A percentile compares a stretch with the other conserved stretches of the same genome.
phyloP scores from a whole-genome alignment of 2,797 vertebrate genomes.

The Sylvia borin region DNA sequence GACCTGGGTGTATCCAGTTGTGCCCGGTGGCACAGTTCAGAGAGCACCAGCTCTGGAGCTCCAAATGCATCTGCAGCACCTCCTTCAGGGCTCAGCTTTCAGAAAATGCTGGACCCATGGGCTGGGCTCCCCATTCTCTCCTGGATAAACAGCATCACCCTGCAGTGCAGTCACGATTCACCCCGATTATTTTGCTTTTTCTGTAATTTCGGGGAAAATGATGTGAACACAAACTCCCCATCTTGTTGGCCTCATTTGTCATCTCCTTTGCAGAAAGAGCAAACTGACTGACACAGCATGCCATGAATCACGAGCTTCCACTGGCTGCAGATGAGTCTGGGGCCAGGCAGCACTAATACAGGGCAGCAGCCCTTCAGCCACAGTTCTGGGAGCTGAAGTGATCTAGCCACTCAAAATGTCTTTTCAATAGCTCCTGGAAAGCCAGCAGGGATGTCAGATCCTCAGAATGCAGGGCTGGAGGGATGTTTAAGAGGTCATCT shows the following conservation, averaged over 20 bases:
- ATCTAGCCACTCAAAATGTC: neutral
- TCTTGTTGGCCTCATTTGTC: neutral
- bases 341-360: neutral
- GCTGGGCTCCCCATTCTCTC: neutral
- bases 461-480: neutral
- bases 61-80: neutral
- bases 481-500: neutral
- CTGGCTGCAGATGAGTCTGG: neutral
- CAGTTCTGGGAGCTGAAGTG: neutral
- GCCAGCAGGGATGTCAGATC: neutral
- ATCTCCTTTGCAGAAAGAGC: neutral
- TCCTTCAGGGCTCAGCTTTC: neutral
- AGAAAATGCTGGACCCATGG: neutral
- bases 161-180: neutral
- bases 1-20: fast-evolving
- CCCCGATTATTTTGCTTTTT: neutral
- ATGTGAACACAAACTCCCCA: neutral
- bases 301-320: neutral
- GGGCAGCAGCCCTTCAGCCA: neutral
- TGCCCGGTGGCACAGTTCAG: neutral
- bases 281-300: neutral
- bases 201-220: neutral
- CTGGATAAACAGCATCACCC: neutral
- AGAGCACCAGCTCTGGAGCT: neutral
- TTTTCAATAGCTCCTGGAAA: neutral